Evolutionary conservation across 2,113 vertebrate genomes (phyloP), one percentile per base, ranked within the genome.

Genomic region (Tachysurus vachellii): DNA sequence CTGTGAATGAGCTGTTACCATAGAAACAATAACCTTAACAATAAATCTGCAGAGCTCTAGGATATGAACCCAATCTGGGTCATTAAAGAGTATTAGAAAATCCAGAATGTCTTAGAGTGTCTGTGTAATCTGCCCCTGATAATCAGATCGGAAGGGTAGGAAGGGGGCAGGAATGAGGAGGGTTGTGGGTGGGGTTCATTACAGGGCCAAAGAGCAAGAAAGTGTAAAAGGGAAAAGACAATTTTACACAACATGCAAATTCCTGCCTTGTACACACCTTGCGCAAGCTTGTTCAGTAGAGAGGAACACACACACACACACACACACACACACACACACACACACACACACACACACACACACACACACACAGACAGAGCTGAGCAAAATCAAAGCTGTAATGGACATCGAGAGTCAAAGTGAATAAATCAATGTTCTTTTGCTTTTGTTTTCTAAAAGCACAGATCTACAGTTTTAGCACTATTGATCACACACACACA

Each of bases 111-210:
- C 80, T 85, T 36, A 80, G 71, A 19, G 56, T 50, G 87, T 83
- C 73, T 56, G 73, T 90, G 80, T 93, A 93, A 95, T 94, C 93
- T 93, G 92, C 91, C 92, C 93, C 79, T 71, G 28, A 50, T 90
- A 88, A 91, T 89, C 84, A 56, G 75, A 64, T 82, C 61, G 73
- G 79, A 56, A 80, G 70, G 82, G 80, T 71, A 86, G 80, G 17
- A 47, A 28, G 71, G 50, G 53, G 62, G 26, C 79, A 80, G 59
- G 66, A 44, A 5, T 36, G 19, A 50, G 2, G 23, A 16, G 79
- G 16, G 19, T 5, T 17, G 56, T 13, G n/a, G 3, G 53, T 36
- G 76, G 5, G 19, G 53, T 11, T 19, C 8, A 56, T 56, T 31
- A 31, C 44, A 57, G 42, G 77, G 44, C 6, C 57, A 16, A 61